Evolutionary conservation across 2,113 vertebrate species (phyloP), one percentile per base, ranked within the genome.

Genomic region (Chaenogobius annularis): DNA sequence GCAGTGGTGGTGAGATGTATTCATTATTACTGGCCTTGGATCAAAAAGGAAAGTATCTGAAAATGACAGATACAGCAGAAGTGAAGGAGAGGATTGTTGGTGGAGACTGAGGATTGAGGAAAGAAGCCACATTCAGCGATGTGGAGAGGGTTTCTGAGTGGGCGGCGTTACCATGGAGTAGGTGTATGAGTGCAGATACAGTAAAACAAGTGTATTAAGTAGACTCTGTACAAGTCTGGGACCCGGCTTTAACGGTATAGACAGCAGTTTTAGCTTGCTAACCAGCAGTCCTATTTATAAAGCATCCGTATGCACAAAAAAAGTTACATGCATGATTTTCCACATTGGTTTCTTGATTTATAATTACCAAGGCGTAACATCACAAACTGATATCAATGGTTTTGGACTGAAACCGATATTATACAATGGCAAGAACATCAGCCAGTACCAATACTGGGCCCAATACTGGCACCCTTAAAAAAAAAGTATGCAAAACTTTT

Each of bases 21-120:
- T 89, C 85, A 89, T 87, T 90, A 90, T 88, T 89, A 92, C 91
- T 89, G 90, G 90, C 86, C 70, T 47, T 66, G 84, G 89, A 91
- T 92, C 89, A 92, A 90, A 89, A 82, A 86, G 78, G 64, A 71
- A 78, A 83, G 86, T 76, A 82, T 80, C 61, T 74, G 77, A 86
- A 84, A 89, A 90, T 89, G 90, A 90, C 86, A 87, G 87, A 90
- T 88, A 79, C 80, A 87, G 89, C 75, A 81, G 83, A 87, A 90
- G 79, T 82, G 82, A 83, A 87, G 82, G 77, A 85, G 54, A 78
- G 74, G 75, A 79, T 87, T 88, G 87, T 85, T 77, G 87, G 85
- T 80, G 78, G 86, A 82, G 82, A 89, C 78, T 79, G 83, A 80
- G 73, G 82, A 88, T 64, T 84, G 83, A 83, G 37, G 37, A 40